A percentile compares a stretch with the other conserved stretches of the same genome.
These are phyloP conservation scores for Engraulis encrasicolus DNA, from an alignment of 2,113 vertebrate genomes.

Conservation along the genomic window DNA sequence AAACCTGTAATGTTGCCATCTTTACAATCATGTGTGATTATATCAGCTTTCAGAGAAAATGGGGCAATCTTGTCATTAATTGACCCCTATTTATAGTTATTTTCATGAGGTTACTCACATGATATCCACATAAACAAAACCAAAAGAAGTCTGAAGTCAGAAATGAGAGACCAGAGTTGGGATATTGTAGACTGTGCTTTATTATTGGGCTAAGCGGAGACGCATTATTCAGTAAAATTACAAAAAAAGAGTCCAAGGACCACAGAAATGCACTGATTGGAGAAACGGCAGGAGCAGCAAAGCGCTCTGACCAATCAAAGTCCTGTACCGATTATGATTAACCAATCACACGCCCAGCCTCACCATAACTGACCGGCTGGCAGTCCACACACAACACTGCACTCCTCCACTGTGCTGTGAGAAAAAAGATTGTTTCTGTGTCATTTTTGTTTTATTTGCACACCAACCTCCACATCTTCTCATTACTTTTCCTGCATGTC, in stretches of 20 bases:
- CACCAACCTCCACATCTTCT: constrained; percentile 23
- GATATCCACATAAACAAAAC: not conserved
- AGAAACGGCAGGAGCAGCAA: constrained; percentile 81
- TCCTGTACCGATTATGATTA: constrained; percentile 7
- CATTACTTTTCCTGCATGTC: constrained; percentile 31
- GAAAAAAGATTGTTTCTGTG: constrained; percentile 33
- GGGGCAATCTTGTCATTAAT: not conserved
- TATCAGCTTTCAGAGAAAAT: not conserved
- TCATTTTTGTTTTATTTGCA: constrained; percentile 2
- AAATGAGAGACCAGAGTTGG: constrained; percentile 65
- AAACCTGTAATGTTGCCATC: not conserved
- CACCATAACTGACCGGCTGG: constrained; percentile 60
- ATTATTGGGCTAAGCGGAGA: constrained; percentile 99
- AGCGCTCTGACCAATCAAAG: constrained; percentile 87
- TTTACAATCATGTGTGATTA: not conserved
- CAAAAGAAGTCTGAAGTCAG: constrained; percentile 14
- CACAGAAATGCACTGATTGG: constrained; percentile 89
- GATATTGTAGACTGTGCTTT: constrained; percentile 99
- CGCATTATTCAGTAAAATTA: constrained; percentile 99
- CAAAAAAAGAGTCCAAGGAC: constrained; percentile 98
- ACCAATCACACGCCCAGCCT: constrained; percentile 57
- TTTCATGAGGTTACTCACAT: not conserved
- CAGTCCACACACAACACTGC: constrained; percentile 68
- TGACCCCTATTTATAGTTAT: not conserved
- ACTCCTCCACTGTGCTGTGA: constrained; percentile 62